Evolutionary conservation across 2,888 invertebrate species (phyloP).

Genomic region (Troilus luridus): DNA sequence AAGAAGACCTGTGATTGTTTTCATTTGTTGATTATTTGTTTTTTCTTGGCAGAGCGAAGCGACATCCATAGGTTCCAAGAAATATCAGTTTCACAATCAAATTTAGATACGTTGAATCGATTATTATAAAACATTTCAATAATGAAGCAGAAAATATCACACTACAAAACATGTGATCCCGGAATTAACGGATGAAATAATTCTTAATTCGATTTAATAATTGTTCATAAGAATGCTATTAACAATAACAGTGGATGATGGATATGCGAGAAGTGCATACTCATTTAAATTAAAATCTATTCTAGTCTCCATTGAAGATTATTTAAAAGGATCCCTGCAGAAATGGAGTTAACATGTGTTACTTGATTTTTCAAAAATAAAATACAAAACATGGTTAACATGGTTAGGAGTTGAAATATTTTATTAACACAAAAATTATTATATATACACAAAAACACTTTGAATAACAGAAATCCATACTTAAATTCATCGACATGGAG

Average conservation of each 20-base stretch:
- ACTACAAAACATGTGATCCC: neutral
- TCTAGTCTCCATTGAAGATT: neutral
- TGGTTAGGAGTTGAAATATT: neutral
- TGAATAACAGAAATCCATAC: neutral
- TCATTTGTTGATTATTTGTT: too few relatives aligned
- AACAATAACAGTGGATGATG: neutral
- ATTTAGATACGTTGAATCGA: neutral
- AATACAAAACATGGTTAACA: neutral
- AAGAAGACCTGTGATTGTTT: too few relatives aligned
- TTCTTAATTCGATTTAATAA: neutral
- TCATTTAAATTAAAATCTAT: neutral
- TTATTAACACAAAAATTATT: neutral
- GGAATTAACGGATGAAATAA: neutral
- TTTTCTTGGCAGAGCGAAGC: too few relatives aligned
- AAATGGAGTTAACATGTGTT: conserved; percentile 31
- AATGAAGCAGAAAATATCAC: neutral
- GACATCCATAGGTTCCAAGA: too few relatives aligned
- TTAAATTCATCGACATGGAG: neutral
- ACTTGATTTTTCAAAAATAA: neutral
- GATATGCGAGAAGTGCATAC: neutral
- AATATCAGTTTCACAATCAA: too few relatives aligned
- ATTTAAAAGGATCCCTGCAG: neutral
- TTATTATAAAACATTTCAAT: neutral
- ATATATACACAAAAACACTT: neutral
- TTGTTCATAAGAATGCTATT: neutral